Evolutionary conservation across 2,888 invertebrate genomes (phyloP), one percentile per base, ranked within the genome.

Genomic region (Bombylius major): DNA sequence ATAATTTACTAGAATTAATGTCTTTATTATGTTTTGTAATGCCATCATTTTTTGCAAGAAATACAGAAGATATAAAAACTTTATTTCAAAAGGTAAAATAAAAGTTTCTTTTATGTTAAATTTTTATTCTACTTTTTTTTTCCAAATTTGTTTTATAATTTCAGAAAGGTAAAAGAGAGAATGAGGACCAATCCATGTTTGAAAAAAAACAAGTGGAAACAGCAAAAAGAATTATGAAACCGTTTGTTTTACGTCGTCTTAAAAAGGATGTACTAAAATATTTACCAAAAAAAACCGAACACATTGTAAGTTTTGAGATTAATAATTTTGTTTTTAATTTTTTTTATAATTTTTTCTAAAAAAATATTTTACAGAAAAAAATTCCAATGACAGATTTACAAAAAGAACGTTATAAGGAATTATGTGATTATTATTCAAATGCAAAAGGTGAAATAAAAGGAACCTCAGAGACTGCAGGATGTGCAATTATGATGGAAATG

Each of bases 201-300:
- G 96, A 95, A 69, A 82, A 84, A 67, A 86, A 89, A 56, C 89
- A 94, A 71, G 89, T 98, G 48, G 84, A 84, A 13, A 90, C 95
- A 66, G 97, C 97, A 0, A 96, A 97, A 70, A 80, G 87, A 52
- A 96, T 98, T 62, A 94, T 98, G 89, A 89, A 89, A 70, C 98
- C 98, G 0, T 98, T 98, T 71, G 84, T 97, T 5, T 77, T 98
- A 49, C 78, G 97, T 23, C 78, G 98, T 56, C 76, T 96, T 50
- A 97, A 97, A 73, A 75, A 80, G 32, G 91, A 95, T 64, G 95
- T 95, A 0, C 77, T 92, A 0, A 82, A 83, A 56, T 89, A 92
- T 72, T 74, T 98, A 64, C 97, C 97, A 0, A 75, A 79, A 64
- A 98, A 97, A 75, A 80, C 78, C 4, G 89, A 92, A 60, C 76